Evolutionary conservation across 2,888 invertebrate species (phyloP).

Genomic region (Salticus scenicus): DNA sequence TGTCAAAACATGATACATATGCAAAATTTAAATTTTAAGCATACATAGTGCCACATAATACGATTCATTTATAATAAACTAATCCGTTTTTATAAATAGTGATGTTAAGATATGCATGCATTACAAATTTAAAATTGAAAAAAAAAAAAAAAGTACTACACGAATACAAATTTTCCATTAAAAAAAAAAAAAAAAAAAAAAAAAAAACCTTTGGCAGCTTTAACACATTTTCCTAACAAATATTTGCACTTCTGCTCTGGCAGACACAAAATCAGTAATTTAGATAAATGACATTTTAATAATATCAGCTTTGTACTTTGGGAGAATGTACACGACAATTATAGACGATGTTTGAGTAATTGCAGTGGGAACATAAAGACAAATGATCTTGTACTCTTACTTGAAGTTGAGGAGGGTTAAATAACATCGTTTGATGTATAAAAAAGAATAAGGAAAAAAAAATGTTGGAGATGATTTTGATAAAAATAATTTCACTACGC

Average conservation of each 20-base stretch:
- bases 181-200: too few relatives aligned
- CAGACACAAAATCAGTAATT: constrained; percentile 62
- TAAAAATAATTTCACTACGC: background rate
- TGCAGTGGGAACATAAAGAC: constrained; percentile 33
- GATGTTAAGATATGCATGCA: too few relatives aligned
- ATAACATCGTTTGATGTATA: background rate
- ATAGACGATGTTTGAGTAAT: constrained; percentile 55
- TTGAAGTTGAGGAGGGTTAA: constrained; percentile 23
- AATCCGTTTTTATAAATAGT: too few relatives aligned
- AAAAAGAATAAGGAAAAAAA: background rate
- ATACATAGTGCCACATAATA: too few relatives aligned
- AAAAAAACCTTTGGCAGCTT: too few relatives aligned
- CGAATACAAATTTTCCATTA: too few relatives aligned
- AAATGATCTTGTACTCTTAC: constrained; percentile 44
- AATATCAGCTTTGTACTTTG: constrained; percentile 31
- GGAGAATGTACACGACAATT: constrained; percentile 48
- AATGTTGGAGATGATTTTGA: background rate
- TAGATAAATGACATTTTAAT: constrained; percentile 67
- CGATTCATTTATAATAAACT: too few relatives aligned
- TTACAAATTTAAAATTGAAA: too few relatives aligned
- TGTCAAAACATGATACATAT: too few relatives aligned
- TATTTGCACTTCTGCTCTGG: constrained; percentile 54
- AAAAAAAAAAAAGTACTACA: too few relatives aligned
- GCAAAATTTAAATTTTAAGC: too few relatives aligned
- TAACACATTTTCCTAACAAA: constrained; percentile 37